phyloP scores from a whole-genome alignment of 2,113 vertebrate species.

The Macquaria ambigua region DNA sequence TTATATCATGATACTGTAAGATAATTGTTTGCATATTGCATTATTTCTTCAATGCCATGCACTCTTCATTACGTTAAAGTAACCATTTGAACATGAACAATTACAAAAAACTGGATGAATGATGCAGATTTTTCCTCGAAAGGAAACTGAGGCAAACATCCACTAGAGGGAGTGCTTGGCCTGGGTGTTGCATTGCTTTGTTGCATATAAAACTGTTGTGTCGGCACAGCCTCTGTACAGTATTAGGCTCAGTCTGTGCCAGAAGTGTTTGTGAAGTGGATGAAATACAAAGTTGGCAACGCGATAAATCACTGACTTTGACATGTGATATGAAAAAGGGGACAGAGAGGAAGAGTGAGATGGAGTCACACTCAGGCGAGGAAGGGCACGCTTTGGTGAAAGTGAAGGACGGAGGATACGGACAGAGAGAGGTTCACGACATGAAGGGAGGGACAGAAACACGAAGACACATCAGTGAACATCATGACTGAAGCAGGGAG shows the following conservation, averaged over 20 bases:
- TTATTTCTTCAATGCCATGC: not conserved
- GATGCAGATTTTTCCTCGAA: not conserved
- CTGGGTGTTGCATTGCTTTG: constrained; percentile 74
- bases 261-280: constrained; percentile 29
- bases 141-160: constrained; percentile 50
- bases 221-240: constrained; percentile 37
- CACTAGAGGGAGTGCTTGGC: constrained; percentile 68
- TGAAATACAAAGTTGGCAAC: constrained; percentile 64
- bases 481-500: constrained; percentile 30
- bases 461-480: constrained; percentile 32
- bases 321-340: constrained; percentile 34
- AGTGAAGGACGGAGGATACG: constrained; percentile 30
- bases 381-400: constrained; percentile 70
- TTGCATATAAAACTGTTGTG: constrained; percentile 71
- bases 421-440: constrained; percentile 31
- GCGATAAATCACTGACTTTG: constrained; percentile 32
- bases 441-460: constrained; percentile 8
- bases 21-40: not conserved
- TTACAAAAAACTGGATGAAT: constrained; percentile 1
- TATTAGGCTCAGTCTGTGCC: constrained; percentile 35
- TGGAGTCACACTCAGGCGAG: constrained; percentile 46
- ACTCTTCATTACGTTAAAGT: not conserved
- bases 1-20: not conserved
- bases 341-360: constrained; percentile 27
- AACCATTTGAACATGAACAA: not conserved